Conservation (phyloP, 2,888 invertebrate species). For the Priapulus caudatus region DNA sequence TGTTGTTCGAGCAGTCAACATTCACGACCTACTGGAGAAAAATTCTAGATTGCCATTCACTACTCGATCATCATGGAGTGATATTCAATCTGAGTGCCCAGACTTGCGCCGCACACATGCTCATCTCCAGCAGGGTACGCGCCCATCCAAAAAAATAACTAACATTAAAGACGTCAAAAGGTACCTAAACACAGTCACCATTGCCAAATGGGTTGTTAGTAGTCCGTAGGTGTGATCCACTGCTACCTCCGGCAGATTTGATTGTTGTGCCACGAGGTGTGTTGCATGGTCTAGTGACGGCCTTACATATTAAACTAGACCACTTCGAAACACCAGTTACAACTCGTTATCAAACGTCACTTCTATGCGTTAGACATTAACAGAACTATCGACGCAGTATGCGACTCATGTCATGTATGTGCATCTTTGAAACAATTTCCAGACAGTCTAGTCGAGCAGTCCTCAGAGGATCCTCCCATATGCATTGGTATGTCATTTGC, state of each 20-base stretch:
- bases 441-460: conserved; percentile 16
- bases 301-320: conserved; percentile 16
- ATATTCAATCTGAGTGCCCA: not conserved
- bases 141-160: conserved; percentile 1
- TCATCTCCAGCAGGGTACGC: not conserved
- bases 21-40: conserved; percentile 13
- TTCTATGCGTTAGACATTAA: conserved; percentile 19
- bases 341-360: conserved; percentile 10
- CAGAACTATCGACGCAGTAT: conserved; percentile 13
- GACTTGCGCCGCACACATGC: not conserved
- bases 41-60: not conserved
- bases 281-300: conserved; percentile 20
- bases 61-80: not conserved
- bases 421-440: conserved; percentile 19
- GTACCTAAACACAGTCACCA: not conserved
- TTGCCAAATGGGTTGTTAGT: conserved; percentile 13
- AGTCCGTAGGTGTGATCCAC: conserved; percentile 12
- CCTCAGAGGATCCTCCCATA: conserved; percentile 18
- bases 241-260: conserved; percentile 14
- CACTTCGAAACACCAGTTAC: conserved; percentile 17
- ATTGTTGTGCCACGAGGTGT: conserved; percentile 21
- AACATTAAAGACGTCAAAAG: not conserved
- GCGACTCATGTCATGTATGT: conserved; percentile 20
- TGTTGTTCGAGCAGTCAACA: conserved; percentile 15
- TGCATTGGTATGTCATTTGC: conserved; percentile 19